Conservation (phyloP, 2,113 vertebrate species). For the Hydropotes inermis region DNA sequence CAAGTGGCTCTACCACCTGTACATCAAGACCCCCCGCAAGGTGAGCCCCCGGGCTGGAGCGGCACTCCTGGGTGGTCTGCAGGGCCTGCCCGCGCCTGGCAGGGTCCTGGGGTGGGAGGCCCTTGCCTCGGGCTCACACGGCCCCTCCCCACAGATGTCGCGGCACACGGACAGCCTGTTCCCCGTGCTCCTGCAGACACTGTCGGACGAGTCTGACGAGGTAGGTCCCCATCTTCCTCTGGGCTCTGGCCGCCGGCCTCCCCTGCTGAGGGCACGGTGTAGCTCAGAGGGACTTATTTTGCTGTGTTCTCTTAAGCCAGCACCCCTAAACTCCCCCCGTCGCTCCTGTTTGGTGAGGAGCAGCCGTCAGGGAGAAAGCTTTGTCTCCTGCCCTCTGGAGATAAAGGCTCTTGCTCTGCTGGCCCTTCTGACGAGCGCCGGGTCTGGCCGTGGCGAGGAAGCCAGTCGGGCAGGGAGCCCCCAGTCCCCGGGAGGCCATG, state of each 20-base stretch:
- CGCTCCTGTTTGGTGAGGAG: neutral
- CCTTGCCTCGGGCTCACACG: neutral
- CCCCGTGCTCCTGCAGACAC: conserved; percentile 93
- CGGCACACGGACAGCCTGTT: conserved; percentile 96
- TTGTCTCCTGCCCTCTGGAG: neutral
- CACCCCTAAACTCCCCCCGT: neutral
- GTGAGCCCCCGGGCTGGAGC: conserved; percentile 62
- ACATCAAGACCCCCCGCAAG: conserved; percentile 98
- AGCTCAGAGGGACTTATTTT: neutral
- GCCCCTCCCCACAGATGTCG: conserved; percentile 89
- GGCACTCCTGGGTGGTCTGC: fast-evolving
- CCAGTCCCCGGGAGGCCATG: neutral
- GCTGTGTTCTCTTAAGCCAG: neutral
- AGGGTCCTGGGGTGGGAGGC: neutral
- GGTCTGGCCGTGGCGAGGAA: fast-evolving
- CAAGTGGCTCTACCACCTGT: conserved; percentile 98
- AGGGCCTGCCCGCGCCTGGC: neutral
- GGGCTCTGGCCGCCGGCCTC: neutral
- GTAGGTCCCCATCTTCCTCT: conserved; percentile 73
- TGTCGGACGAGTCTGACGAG: conserved; percentile 97
- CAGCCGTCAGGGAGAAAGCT: neutral
- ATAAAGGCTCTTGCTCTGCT: neutral
- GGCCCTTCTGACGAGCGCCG: neutral
- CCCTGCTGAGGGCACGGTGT: neutral
- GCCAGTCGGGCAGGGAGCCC: neutral